Evolutionary conservation across 2,797 vertebrate species (phyloP).

Genomic region (Platalea minor): DNA sequence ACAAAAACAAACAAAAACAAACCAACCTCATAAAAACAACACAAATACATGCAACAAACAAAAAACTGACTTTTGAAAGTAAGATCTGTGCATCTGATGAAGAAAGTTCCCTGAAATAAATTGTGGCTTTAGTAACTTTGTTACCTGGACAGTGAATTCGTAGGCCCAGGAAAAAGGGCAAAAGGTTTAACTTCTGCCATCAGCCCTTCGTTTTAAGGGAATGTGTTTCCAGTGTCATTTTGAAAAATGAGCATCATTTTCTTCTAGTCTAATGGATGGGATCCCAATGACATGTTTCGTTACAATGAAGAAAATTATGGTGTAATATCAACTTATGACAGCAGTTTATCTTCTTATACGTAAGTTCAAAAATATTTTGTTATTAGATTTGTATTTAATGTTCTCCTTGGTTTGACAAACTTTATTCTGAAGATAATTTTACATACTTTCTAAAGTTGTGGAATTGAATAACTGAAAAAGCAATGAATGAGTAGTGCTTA

Average conservation of each 20-base stretch:
- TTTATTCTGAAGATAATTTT: neutral
- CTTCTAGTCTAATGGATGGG: slow-evolving; percentile 97
- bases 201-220: slow-evolving; percentile 7
- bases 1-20: neutral
- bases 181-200: neutral
- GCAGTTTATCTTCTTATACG: slow-evolving; percentile 98
- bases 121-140: neutral
- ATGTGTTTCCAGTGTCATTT: slow-evolving; percentile 58
- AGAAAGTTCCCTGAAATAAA: neutral
- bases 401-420: slow-evolving; percentile 9
- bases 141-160: neutral
- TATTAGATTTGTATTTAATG: slow-evolving; percentile 22
- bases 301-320: slow-evolving; percentile 99
- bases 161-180: neutral
- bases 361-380: slow-evolving; percentile 77
- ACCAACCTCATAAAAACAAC: neutral
- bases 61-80: neutral
- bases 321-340: slow-evolving; percentile 97
- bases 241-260: slow-evolving; percentile 64
- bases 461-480: neutral
- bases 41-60: neutral
- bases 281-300: slow-evolving; percentile 99
- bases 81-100: neutral
- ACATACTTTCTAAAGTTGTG: neutral
- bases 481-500: slow-evolving; percentile 45